A percentile compares a stretch with the other conserved stretches of the same genome.
phyloP scores from a whole-genome alignment of 2,888 invertebrate species.

The Congeria kusceri region DNA sequence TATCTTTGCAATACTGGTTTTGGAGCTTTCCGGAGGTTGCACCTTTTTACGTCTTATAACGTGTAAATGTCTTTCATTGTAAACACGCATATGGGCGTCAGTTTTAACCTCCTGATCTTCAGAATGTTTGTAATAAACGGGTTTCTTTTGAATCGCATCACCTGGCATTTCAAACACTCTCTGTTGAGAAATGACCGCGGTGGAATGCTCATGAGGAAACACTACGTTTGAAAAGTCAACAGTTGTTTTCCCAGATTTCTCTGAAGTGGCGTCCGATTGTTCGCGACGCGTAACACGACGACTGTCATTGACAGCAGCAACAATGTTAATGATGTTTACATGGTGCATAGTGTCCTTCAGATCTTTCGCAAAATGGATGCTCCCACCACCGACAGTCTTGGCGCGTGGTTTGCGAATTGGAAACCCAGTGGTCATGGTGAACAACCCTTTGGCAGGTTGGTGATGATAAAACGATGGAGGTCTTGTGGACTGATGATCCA shows the following conservation, averaged over 20 bases:
- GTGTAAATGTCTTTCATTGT: slow-evolving; percentile 24
- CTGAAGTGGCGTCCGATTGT: slow-evolving; percentile 47
- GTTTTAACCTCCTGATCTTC: slow-evolving; percentile 52
- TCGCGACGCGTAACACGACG: slow-evolving; percentile 2
- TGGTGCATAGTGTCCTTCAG: slow-evolving; percentile 69
- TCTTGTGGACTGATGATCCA: too few species aligned
- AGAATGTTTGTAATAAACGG: slow-evolving; percentile 69
- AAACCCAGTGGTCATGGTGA: slow-evolving; percentile 26
- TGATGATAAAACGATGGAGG: too few species aligned
- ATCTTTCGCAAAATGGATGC: too few species aligned
- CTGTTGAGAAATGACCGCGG: slow-evolving; percentile 36
- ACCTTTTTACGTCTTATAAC: slow-evolving; percentile 31
- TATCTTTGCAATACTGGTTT: not conserved
- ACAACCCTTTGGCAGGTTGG: slow-evolving; percentile 3
- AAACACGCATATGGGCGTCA: slow-evolving; percentile 13
- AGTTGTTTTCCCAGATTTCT: not conserved
- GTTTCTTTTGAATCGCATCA: slow-evolving; percentile 64
- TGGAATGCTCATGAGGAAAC: slow-evolving; percentile 25
- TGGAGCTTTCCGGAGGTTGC: not conserved
- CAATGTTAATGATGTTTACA: slow-evolving; percentile 75
- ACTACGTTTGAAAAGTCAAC: slow-evolving; percentile 50
- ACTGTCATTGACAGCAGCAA: slow-evolving; percentile 70
- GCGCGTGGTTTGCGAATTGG: slow-evolving; percentile 24
- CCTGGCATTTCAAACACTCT: slow-evolving; percentile 53
- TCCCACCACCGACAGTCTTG: slow-evolving; percentile 6